Evolutionary conservation across 2,113 vertebrate genomes (phyloP).

Genomic region (Erythrocercus mccallii): DNA sequence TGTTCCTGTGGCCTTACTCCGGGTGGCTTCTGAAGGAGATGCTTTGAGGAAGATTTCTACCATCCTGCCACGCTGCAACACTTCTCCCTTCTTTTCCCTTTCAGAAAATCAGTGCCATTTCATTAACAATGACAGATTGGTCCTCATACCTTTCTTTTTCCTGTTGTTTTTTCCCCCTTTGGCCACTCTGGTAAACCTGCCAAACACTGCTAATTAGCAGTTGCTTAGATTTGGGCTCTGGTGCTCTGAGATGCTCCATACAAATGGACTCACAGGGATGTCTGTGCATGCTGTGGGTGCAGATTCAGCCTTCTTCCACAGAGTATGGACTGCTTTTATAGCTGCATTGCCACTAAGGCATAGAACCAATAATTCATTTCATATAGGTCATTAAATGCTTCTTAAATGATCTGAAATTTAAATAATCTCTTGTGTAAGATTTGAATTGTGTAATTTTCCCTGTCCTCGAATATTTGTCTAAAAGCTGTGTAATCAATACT

Average conservation of each 20-base stretch:
- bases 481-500: not conserved
- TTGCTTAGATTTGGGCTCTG: not conserved
- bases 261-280: not conserved
- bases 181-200: not conserved
- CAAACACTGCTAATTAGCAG: not conserved
- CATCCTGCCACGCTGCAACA: not conserved
- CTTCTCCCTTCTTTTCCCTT: not conserved
- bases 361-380: not conserved
- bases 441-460: not conserved
- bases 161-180: fast-evolving
- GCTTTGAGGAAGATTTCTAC: no score
- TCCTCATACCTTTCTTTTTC: not conserved
- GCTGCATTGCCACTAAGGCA: not conserved
- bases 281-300: not conserved
- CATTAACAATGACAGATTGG: not conserved
- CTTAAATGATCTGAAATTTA: not conserved
- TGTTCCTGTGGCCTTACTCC: not conserved
- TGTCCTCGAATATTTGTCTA: not conserved
- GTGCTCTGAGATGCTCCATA: not conserved
- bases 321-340: not conserved
- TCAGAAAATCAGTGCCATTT: not conserved
- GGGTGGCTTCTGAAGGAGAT: no score
- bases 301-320: not conserved
- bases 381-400: not conserved
- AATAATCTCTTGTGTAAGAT: not conserved